phyloP scores from a whole-genome alignment of 2,797 vertebrate genomes.

The Parotocinclus haroldoi region DNA sequence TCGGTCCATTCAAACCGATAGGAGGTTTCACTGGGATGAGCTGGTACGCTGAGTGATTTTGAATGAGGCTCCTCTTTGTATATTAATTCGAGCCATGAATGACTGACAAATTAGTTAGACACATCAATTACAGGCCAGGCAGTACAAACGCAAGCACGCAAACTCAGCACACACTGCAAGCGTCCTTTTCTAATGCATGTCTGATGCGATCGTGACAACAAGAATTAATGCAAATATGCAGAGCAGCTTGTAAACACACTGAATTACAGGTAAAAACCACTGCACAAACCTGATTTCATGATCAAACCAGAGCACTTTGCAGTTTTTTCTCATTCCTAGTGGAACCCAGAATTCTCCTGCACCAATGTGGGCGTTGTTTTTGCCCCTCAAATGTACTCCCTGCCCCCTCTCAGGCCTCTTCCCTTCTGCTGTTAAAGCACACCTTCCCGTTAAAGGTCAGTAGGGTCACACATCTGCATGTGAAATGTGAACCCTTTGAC shows the following conservation, averaged over 20 bases:
- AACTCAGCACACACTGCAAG: conserved; percentile 12
- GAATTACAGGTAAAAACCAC: not conserved
- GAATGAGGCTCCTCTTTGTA: conserved; percentile 32
- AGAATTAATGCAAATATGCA: not conserved
- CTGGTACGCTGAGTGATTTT: conserved; percentile 19
- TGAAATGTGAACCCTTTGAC: conserved; percentile 95
- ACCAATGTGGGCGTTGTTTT: conserved; percentile 50
- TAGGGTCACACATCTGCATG: conserved; percentile 93
- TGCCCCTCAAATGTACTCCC: conserved; percentile 32
- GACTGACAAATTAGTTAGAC: conserved; percentile 31
- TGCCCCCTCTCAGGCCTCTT: conserved; percentile 54
- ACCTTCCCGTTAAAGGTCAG: conserved; percentile 79
- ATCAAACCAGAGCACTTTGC: conserved; percentile 1
- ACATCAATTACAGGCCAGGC: conserved; percentile 22
- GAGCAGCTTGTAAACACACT: conserved; percentile 10
- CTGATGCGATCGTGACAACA: not conserved
- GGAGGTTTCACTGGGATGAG: conserved; percentile 24
- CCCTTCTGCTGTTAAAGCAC: conserved; percentile 73
- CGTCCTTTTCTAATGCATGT: not conserved
- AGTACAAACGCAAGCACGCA: conserved; percentile 1
- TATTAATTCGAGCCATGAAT: conserved; percentile 29
- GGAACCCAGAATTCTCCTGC: not conserved
- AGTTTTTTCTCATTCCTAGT: conserved; percentile 7
- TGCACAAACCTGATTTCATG: not conserved
- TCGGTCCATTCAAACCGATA: conserved; percentile 5